These are phyloP conservation scores for Spondyliosoma cantharus DNA, from an alignment of 2,797 vertebrate species.

Conservation along the genomic window DNA sequence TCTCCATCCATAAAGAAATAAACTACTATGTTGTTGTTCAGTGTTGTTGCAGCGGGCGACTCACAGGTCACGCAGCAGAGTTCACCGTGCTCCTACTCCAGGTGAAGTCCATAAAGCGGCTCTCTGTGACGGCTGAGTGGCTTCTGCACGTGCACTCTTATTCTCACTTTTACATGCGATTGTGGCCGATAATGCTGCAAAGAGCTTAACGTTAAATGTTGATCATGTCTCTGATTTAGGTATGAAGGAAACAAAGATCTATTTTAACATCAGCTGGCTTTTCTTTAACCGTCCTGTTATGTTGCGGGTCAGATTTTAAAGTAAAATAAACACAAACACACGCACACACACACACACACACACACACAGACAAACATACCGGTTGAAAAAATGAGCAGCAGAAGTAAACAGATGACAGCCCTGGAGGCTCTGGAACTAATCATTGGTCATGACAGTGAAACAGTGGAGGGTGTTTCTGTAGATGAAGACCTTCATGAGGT, in stretches of 20 bases:
- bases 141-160: neutral
- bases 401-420: neutral
- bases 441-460: conserved; percentile 10
- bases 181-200: neutral
- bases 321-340: no score
- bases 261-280: neutral
- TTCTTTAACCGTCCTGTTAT: neutral
- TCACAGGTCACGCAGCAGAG: neutral
- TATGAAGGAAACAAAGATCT: neutral
- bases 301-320: no score
- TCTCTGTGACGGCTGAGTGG: neutral
- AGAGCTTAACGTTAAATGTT: neutral
- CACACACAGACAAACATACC: no score
- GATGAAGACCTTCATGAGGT: neutral
- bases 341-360: no score
- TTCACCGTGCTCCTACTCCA: neutral
- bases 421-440: neutral
- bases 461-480: conserved; percentile 11
- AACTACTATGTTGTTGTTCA: no score
- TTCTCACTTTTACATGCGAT: no score
- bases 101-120: neutral
- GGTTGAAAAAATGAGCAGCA: neutral
- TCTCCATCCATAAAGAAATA: no score
- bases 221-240: neutral
- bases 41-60: no score